Evolutionary conservation across 2,888 invertebrate genomes (phyloP), one percentile per base, ranked within the genome.

Genomic region (Oscheius sp.): DNA sequence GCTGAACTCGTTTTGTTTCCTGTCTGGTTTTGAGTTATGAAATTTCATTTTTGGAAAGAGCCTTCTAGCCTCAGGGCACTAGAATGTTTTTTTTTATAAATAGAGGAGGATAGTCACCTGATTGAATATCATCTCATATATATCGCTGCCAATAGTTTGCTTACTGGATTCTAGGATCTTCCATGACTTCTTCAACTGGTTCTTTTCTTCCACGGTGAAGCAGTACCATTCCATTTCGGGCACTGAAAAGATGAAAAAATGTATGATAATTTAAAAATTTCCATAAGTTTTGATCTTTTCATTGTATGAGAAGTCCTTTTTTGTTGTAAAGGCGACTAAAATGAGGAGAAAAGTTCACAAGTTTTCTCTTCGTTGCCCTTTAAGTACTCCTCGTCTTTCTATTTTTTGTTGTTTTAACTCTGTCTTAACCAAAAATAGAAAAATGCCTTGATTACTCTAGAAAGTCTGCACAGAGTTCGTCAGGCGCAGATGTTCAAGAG

Each of bases 51-150:
- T 77, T n/a, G 82, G 82, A 44, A 82, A 82, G 0, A 82, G 67
- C 17, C 70, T 66, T 5, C 80, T 67, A 0, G 77, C 75, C 67
- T 80, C 80, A 24, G 80, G 80, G 70, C 80, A 80, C 80, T 80
- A 64, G 62, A 80, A 72, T 6, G 47, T 20, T 36, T 32, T 45
- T 44, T 36, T 6, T 6, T 41, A 41, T 12, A 41, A 41, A 12
- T 41, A 12, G 14, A 6, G 4, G 20, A 20, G 5, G 54, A 41
- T 6, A 44, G 12, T 8, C 50, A 82, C 82, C 80, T 82, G 82
- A 69, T 82, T 80, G 71, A 82, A 82, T 47, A 82, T 82, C 82
- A 82, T 82, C 47, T 78, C 76, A 65, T 82, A 82, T 24, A 80
- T 82, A 62, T 78, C 77, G 47, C 77, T 74, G 5, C 73, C 78